Conservation (phyloP, 1,140 invertebrate genomes). For the Calosoma granatense region DNA sequence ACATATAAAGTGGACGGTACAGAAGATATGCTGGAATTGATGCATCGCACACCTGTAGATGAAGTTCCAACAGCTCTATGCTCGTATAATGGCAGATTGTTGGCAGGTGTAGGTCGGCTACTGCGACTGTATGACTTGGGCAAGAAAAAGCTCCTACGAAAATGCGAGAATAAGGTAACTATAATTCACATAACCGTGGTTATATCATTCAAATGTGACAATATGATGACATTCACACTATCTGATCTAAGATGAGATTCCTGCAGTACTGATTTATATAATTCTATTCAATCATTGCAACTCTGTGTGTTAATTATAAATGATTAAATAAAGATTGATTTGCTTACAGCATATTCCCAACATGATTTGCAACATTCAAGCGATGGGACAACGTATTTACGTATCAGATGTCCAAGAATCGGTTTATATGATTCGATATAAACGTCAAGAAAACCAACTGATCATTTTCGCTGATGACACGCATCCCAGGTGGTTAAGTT, state of each 20-base stretch:
- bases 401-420: conserved; percentile 96
- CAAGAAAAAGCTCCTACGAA: conserved; percentile 91
- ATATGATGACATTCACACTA: conserved; percentile 18
- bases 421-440: conserved; percentile 93
- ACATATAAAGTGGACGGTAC: conserved; percentile 71
- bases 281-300: conserved; percentile 5
- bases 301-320: background rate
- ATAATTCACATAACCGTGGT: no score
- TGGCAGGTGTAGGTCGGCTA: conserved; percentile 88
- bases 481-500: conserved; percentile 91
- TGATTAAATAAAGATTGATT: background rate
- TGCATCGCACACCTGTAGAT: conserved; percentile 92
- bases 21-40: conserved; percentile 72
- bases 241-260: conserved; percentile 21
- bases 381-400: conserved; percentile 87
- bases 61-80: conserved; percentile 86
- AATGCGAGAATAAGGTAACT: conserved; percentile 95
- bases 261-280: conserved; percentile 29
- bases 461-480: conserved; percentile 98
- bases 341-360: conserved; percentile 81
- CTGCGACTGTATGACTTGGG: conserved; percentile 94
- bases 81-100: conserved; percentile 80
- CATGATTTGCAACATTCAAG: conserved; percentile 85
- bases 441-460: conserved; percentile 91
- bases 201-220: conserved; percentile 7